Base-by-base conservation (phyloP, 1,140 invertebrate species). In the Rhagoletis pomonella region DNA sequence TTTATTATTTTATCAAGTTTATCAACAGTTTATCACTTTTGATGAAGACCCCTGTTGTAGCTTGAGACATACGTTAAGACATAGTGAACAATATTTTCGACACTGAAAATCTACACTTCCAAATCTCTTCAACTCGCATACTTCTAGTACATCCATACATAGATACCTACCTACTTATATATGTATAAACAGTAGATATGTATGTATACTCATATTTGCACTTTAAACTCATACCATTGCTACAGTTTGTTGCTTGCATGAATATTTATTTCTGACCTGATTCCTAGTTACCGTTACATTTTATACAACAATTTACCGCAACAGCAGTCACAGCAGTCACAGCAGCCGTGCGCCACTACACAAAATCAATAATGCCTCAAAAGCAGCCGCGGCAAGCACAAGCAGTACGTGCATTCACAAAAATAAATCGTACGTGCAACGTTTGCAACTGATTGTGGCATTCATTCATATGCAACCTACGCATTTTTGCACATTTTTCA, bases 401-500 rank as follows among this genome's bases (percentile, higher is more conserved):
- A 81, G 5, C 50, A 4, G 17, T 81, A 81, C 73, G 50, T 81
- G 47, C 73, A 81, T 81, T 81, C 47, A 9, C 55, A 29, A 7
- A 55, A 81, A 81, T 58, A 58, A 81, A 81, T 81, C 47, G 50
- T 81, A 81, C 73, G 73, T 81, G 73, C 73, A 81, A 55, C 73
- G 44, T 58, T 19, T 19, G 6, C 73, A 81, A 58, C 50, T 81
- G 47, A 55, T 81, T 81, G 73, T 14, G 47, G 47, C 73, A 55
- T 81, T 55, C 73, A 81, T 58, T 81, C 73, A 14, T 81, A 81
- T 81, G 47, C 73, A 58, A 55, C 73, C 73, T 58, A 81, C 73
- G 73, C 73, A 81, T 19, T 81, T 81, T 81, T n/a, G n/a, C 14
- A 81, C 73, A 81, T 81, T 58, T 77, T 81, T 81, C 73, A 81